phyloP scores from a whole-genome alignment of 2,797 vertebrate genomes.

The Acanthiza pusilla region DNA sequence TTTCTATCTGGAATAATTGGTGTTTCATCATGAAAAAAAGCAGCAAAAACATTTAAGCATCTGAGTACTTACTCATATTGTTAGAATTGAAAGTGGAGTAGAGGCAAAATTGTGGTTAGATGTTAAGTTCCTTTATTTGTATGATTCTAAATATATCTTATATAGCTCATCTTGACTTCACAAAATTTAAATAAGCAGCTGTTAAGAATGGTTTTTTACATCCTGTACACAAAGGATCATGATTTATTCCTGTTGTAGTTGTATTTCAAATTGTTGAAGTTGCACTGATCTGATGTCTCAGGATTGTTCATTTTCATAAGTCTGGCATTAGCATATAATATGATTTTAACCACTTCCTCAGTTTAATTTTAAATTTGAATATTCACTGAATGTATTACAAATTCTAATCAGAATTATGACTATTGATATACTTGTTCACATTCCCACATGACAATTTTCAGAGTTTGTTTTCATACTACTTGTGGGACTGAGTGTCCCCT shows the following conservation, averaged over 20 bases:
- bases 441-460: not conserved
- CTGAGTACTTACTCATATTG: not conserved
- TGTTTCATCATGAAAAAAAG: not conserved
- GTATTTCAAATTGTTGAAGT: slow-evolving; percentile 28
- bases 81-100: not conserved
- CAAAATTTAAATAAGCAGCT: slow-evolving; percentile 36
- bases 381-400: not conserved
- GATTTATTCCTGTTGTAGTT: slow-evolving; percentile 27
- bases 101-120: not conserved
- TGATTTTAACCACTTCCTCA: slow-evolving; percentile 9
- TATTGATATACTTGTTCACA: not conserved
- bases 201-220: slow-evolving; percentile 14
- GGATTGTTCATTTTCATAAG: slow-evolving; percentile 9
- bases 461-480: not conserved
- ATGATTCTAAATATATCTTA: not conserved
- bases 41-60: not conserved
- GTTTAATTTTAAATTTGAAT: slow-evolving; percentile 18
- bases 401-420: not conserved
- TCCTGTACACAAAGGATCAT: slow-evolving; percentile 21
- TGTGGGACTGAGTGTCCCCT: not conserved
- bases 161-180: not conserved
- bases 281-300: not conserved
- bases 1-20: not conserved
- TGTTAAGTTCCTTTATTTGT: not conserved
- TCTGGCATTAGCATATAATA: not conserved